Evolutionary conservation across 2,888 invertebrate species (phyloP), one percentile per base, ranked within the genome.

Genomic region (Caradrina clavipalpis): DNA sequence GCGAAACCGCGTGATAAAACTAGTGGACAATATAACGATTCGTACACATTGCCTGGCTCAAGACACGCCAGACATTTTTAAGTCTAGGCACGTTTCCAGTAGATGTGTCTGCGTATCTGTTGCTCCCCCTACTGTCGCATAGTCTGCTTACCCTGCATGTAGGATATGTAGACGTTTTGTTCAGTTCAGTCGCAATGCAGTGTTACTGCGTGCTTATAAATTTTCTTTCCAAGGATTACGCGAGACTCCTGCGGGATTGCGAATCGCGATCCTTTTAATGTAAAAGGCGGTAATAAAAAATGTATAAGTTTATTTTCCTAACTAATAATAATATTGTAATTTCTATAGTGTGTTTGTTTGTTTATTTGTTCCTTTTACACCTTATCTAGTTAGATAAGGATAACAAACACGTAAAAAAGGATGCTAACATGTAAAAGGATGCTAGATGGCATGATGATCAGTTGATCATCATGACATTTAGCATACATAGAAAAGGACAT

Each of bases 111-210:
- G 45, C 35, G 26, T 65, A n/a, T 56, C 19, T 17, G 10, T 17
- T 49, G 31, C 11, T n/a, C 2, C 19, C 35, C 50, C 19, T 11
- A 49, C 4, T 73, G 70, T 53, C 66, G 57, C 56, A 61, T 57
- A 56, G 45, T 42, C 49, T 39, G 13, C 21, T 57, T 22, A 47
- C 64, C 22, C 39, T 55, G 3, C 39, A 39, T 39, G 11, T 13
- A 39, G 15, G 50, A 66, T 21, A 35, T 57, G 45, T 47, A 39
- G 22, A 63, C 21, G 31, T 49, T 54, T 35, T 31, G n/a, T n/a
- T n/a, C n/a, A n/a, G 15, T 61, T 50, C 15, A 60, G 8, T 58
- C 50, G 77, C 79, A 77, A 54, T 77, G 77, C 77, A 62, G 79
- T 61, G 26, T 8, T 21, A 19, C 54, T 69, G 68, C 69, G 56